These are phyloP conservation scores for Magallana gigas DNA, from an alignment of 1,140 invertebrate genomes.

Conservation along the genomic window DNA sequence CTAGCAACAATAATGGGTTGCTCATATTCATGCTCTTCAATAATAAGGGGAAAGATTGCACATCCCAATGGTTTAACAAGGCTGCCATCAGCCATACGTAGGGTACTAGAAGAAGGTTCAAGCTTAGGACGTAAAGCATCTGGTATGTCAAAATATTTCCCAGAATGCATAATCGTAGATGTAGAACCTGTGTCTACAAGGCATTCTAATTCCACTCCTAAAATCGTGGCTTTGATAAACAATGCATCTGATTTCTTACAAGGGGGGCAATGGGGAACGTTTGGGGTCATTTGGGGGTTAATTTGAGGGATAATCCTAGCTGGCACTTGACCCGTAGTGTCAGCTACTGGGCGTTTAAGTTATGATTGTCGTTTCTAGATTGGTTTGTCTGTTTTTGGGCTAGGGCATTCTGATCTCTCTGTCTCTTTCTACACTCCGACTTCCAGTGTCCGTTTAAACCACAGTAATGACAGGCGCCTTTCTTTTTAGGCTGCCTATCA, in stretches of 20 bases:
- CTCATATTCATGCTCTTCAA: too few species aligned
- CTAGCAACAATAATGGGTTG: too few species aligned
- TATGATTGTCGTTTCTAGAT: too few species aligned
- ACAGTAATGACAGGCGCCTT: not conserved
- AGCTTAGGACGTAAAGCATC: not conserved
- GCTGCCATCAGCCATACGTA: too few species aligned
- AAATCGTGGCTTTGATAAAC: slow-evolving; percentile 25
- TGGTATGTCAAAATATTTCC: slow-evolving; percentile 42
- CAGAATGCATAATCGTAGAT: slow-evolving; percentile 36
- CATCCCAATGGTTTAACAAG: too few species aligned
- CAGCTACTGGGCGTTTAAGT: slow-evolving; percentile 38
- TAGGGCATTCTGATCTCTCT: not conserved
- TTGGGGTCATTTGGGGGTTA: not conserved
- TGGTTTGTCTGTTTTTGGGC: too few species aligned
- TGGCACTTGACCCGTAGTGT: slow-evolving; percentile 24
- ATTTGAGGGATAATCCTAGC: not conserved
- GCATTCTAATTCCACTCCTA: slow-evolving; percentile 32
- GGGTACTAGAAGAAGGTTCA: too few species aligned
- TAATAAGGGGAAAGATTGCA: too few species aligned
- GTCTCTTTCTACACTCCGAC: not conserved
- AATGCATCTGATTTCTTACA: slow-evolving; percentile 27
- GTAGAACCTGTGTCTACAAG: slow-evolving; percentile 51
- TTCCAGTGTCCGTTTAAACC: not conserved
- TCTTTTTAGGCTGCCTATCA: too few species aligned
- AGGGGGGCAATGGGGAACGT: not conserved